These are phyloP conservation scores for Ammodytes marinus DNA, from an alignment of 2,113 vertebrate species.

Conservation along the genomic window DNA sequence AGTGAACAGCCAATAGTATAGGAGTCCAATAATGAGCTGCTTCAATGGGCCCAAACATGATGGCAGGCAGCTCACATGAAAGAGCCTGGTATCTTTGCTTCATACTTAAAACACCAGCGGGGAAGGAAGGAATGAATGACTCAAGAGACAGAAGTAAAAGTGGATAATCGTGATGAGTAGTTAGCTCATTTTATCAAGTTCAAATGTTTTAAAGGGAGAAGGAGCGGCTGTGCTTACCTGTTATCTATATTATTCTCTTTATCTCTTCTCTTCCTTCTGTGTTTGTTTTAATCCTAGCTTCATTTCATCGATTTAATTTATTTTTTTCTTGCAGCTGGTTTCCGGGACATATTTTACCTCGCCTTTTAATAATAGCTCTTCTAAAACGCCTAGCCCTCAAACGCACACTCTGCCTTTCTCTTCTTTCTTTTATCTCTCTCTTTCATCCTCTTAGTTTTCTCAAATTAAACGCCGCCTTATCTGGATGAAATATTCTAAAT, in stretches of 20 bases:
- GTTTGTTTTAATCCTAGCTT: slow-evolving; percentile 11
- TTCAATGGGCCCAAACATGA: slow-evolving; percentile 51
- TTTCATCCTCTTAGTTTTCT: slow-evolving; percentile 54
- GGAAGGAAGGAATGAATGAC: slow-evolving; percentile 11
- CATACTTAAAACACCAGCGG: slow-evolving; percentile 37
- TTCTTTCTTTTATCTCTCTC: slow-evolving; percentile 50
- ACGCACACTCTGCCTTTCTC: slow-evolving; percentile 16
- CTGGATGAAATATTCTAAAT: slow-evolving; percentile 62
- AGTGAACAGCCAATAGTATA: slow-evolving; percentile 49
- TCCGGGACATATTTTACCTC: slow-evolving; percentile 41
- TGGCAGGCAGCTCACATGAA: slow-evolving; percentile 27
- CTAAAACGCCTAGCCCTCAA: not conserved
- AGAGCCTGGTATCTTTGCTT: slow-evolving; percentile 43
- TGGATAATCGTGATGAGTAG: slow-evolving; percentile 33
- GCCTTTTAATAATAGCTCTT: slow-evolving; percentile 54
- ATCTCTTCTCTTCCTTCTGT: slow-evolving; percentile 33
- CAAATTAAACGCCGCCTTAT: slow-evolving; percentile 61
- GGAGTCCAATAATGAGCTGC: slow-evolving; percentile 28
- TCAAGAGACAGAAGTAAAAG: slow-evolving; percentile 22
- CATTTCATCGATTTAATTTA: slow-evolving; percentile 51
- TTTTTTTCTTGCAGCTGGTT: slow-evolving; percentile 28
- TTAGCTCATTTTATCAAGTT: slow-evolving; percentile 41
- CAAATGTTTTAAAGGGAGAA: slow-evolving; percentile 19
- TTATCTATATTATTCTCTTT: slow-evolving; percentile 38
- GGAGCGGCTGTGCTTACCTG: slow-evolving; percentile 13